Evolutionary conservation across 2,797 vertebrate species (phyloP), one percentile per base, ranked within the genome.

Genomic region (Lithobates sylvaticus): DNA sequence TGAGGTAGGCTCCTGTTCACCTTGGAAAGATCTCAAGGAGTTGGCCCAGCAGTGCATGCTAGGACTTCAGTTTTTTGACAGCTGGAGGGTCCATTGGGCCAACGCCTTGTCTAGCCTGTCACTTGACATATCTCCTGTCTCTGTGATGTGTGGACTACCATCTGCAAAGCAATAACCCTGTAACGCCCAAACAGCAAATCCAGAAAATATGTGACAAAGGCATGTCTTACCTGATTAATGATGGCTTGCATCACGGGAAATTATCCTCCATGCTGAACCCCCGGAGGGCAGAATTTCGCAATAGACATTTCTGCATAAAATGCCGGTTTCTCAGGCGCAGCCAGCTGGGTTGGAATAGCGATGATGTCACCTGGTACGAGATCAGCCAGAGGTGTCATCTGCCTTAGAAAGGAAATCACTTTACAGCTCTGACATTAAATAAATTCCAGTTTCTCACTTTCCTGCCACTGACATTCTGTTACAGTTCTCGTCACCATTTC

Each of bases 121-220:
- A 21, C 29, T 50, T 67, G 27, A 68, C 54, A 65, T 65, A 65
- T 50, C 39, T 69, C 68, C 32, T 23, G 61, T 69, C 44, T 10
- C 47, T 39, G 39, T 58, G 44, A 21, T 50, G 68, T 29, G 27
- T 54, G 16, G 54, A 26, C 78, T 71, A 18, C 44, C 44, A 27
- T 42, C 67, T 42, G 23, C 27, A 65, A 44, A 18, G 78, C 50
- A 27, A 84, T 61, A 21, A 78, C 32, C 71, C 36, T 44, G 77
- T 23, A 74, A 76, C 84, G 6, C 84, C 84, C 85, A 77, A 74
- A 86, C 65, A 39, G 61, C 84, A 81, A 76, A 86, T 32, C 21
- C 78, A 44, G 18, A 50, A 77, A 76, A 77, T 58, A 86, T 82
- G 72, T 77, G 65, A 42, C 85, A 44, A 15, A 32, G 16, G 9